Evolutionary conservation across 2,888 invertebrate genomes (phyloP).

Genomic region (Sepioteuthis lessoniana): DNA sequence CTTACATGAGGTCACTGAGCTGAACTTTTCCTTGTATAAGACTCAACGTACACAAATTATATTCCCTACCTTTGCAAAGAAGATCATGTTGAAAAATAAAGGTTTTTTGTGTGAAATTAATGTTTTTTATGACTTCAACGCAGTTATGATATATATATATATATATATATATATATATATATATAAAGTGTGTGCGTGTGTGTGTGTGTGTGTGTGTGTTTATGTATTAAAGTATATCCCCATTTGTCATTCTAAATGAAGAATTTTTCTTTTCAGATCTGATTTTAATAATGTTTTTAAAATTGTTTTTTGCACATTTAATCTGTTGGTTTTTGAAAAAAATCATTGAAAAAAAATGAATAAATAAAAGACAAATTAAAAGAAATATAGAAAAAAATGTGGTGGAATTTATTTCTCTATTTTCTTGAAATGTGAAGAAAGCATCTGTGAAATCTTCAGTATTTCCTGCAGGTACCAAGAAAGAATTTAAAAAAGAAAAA

Average conservation of each 20-base stretch:
- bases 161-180: not conserved
- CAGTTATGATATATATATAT: not conserved
- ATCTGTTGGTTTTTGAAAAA: not conserved
- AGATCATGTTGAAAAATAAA: no score
- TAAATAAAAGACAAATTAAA: not conserved
- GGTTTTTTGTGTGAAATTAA: no score
- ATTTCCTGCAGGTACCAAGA: not conserved
- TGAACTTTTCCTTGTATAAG: no score
- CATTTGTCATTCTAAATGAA: not conserved
- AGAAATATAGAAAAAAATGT: not conserved
- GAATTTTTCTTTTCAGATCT: not conserved
- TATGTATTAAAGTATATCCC: not conserved
- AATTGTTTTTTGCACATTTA: no score
- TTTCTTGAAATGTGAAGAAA: not conserved
- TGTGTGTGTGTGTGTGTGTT: slow-evolving; percentile 33
- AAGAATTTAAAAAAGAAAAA: not conserved
- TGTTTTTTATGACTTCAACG: no score
- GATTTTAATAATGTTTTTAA: no score
- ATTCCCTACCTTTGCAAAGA: no score
- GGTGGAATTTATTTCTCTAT: not conserved
- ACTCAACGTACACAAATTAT: no score
- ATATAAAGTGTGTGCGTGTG: slow-evolving; percentile 33
- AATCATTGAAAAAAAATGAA: not conserved
- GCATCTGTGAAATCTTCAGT: not conserved
- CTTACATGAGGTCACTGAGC: no score